Evolutionary conservation across 2,888 invertebrate genomes (phyloP), one percentile per base, ranked within the genome.

Genomic region (Drosophila algonquin): DNA sequence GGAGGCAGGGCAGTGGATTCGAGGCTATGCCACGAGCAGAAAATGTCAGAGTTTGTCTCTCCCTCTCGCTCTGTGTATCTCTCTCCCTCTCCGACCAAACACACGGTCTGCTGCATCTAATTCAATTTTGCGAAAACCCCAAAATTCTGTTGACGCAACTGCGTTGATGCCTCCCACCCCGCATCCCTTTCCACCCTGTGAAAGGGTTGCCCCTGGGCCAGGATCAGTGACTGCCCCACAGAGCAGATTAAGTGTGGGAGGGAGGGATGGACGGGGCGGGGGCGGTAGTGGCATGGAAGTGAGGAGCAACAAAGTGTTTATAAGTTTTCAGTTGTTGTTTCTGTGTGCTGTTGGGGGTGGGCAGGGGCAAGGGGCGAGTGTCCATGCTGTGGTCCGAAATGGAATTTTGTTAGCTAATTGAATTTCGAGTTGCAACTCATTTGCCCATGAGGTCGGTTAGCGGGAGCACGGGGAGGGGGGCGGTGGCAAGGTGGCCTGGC

Each of bases 61-160:
- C 40, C 54, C 32, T 63, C 47, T 60, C 58, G 53, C 24, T 54
- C 30, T 63, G 47, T 3, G 21, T 21, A 21, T 58, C 58, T 57
- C 48, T 60, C 35, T 35, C 35, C 0, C 12, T 12, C 35, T 10
- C 35, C 52, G 60, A 50, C 32, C 56, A 47, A 48, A 62, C 77
- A 78, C 80, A 88, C 80, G 86, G 86, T 87, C 89, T 87, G 79
- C 87, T 87, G 89, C 87, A 87, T 87, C 86, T 87, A 87, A 89
- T 84, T 89, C 89, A 87, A 87, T 89, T 89, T 85, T 85, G 30
- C 84, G 40, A 87, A 81, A 85, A 81, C 82, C 85, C 72, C 32
- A 76, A 88, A 89, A 81, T 87, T 82, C 73, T 89, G 82, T 86
- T 89, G 85, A 88, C 89, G 87, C 75, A 81, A 83, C 77, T 76